phyloP scores from a whole-genome alignment of 2,113 vertebrate species.

The Siniperca chuatsi region DNA sequence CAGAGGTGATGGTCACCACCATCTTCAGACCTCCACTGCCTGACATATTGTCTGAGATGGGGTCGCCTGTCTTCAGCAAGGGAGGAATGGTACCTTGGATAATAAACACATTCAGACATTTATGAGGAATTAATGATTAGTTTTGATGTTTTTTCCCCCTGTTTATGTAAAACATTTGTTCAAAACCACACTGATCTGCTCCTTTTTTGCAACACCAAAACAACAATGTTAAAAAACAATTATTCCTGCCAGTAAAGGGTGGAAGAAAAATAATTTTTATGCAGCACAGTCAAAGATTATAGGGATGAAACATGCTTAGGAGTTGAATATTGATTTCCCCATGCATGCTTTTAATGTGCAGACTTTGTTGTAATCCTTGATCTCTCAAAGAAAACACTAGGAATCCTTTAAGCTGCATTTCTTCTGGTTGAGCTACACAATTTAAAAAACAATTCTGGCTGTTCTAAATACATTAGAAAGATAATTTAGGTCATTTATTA shows the following conservation, averaged over 20 bases:
- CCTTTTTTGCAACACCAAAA: not conserved
- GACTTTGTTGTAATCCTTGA: not conserved
- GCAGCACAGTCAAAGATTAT: not conserved
- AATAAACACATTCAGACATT: not conserved
- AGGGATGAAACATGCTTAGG: not conserved
- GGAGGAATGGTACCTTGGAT: conserved; percentile 95
- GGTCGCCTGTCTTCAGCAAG: conserved; percentile 93
- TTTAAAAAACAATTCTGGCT: conserved; percentile 1
- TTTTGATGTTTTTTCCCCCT: not conserved
- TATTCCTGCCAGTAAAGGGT: not conserved
- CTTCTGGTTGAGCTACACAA: not conserved
- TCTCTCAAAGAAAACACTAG: not conserved
- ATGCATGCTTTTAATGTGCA: conserved; percentile 6
- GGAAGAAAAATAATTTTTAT: not conserved
- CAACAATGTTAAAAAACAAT: not conserved
- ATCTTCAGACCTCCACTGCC: conserved; percentile 96
- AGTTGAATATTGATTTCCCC: conserved; percentile 19
- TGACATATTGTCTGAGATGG: conserved; percentile 92
- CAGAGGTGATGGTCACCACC: conserved; percentile 97
- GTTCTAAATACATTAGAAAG: not conserved
- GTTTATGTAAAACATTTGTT: not conserved
- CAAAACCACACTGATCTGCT: not conserved
- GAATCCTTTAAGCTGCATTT: not conserved
- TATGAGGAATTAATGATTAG: not conserved
- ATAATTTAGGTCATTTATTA: not conserved